Conservation (phyloP, 2,113 vertebrate species). For the Carassius carassius region DNA sequence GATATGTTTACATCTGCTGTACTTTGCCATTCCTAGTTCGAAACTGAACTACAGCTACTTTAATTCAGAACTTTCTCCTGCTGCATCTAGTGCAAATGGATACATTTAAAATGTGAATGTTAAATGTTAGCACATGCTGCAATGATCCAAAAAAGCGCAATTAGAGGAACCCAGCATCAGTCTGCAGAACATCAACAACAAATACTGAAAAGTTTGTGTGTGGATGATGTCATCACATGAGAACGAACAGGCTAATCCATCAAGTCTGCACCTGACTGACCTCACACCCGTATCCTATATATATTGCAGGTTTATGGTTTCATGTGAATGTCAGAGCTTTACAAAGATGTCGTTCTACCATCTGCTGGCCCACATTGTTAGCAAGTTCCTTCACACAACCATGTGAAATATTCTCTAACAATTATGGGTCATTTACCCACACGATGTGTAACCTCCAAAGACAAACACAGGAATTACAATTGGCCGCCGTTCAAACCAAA, state of each 20-base stretch:
- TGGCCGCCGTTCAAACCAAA: conserved; percentile 40
- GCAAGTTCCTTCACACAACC: conserved; percentile 52
- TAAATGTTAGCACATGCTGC: conserved; percentile 19
- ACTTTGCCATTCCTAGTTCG: neutral
- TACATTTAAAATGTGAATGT: neutral
- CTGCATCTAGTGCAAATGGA: neutral
- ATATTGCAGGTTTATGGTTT: conserved; percentile 44
- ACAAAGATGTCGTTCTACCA: conserved; percentile 56
- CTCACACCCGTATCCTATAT: conserved; percentile 47
- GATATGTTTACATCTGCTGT: neutral
- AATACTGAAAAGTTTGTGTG: neutral
- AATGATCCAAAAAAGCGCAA: conserved; percentile 20
- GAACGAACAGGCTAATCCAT: conserved; percentile 34
- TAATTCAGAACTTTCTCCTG: neutral
- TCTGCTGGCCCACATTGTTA: conserved; percentile 57
- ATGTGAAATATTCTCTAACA: conserved; percentile 53
- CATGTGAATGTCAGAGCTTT: conserved; percentile 47
- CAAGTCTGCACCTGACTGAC: conserved; percentile 48
- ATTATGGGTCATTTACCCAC: conserved; percentile 51
- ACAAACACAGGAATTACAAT: conserved; percentile 59
- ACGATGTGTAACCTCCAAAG: conserved; percentile 41
- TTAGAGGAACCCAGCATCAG: neutral
- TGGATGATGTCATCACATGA: conserved; percentile 16
- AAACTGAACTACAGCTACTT: neutral
- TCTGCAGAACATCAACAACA: conserved; percentile 15